Base-by-base conservation (phyloP, 2,113 vertebrate genomes). In the Pterocles gutturalis region DNA sequence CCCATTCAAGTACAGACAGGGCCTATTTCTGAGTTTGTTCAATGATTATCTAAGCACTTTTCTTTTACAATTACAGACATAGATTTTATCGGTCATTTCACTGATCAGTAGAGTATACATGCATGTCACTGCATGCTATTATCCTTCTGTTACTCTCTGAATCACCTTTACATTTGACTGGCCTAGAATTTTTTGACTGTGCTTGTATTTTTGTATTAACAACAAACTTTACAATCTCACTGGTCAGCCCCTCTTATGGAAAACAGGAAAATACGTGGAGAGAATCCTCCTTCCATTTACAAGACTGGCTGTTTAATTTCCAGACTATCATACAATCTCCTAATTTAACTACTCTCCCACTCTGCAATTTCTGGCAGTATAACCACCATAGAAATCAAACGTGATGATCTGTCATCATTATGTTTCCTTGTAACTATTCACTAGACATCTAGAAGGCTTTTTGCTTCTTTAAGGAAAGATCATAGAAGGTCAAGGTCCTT, bases 281-380 rank as follows among this genome's bases (percentile, higher is more conserved):
- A 93, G 9, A 93, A 65, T 43, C 45, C 43, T 91, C 43, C 17
- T 84, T 91, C 48, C 48, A 45, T 76, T 88, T 90, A 67, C 33
- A 76, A 72, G 65, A 48, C 45, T 78, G 57, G 18, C 11, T 90
- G 79, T 41, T 87, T 88, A 83, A 87, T 90, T 95, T 76, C 48
- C 70, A 83, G 82, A 24, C 90, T 71, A 46, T 55, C 36, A 33
- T 57, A 43, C 26, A 29, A 78, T 29, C 53, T 93, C 70, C 70
- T 75, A 93, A 82, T 84, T 81, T 73, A 91, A 78, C 84, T 84
- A 5, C 53, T 72, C 69, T 79, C 70, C 57, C 33, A 85, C 53
- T 31, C 36, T 69, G 38, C 54, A 79, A 31, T 87, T 93, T 76
- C 84, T 90, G 75, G 66, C 73, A 72, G 18, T 36, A 55, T 71